A percentile compares a stretch with the other conserved stretches of the same genome.
phyloP scores from a whole-genome alignment of 2,888 invertebrate genomes.

The Hanleya hanleyi region DNA sequence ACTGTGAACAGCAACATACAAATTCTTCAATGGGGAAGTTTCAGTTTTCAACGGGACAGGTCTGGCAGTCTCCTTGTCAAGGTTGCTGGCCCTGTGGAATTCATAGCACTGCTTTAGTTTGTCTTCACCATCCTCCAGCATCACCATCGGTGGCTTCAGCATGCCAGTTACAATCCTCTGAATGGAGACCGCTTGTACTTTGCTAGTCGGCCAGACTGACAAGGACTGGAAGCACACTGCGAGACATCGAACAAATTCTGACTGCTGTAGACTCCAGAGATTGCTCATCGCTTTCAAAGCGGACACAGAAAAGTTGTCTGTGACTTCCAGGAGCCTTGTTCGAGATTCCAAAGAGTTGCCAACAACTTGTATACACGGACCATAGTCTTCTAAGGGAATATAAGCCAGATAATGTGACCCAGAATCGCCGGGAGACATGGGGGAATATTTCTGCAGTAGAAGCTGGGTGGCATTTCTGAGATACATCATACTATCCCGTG shows the following conservation, averaged over 20 bases:
- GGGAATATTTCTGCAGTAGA: constrained; percentile 40
- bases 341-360: constrained; percentile 29
- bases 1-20: constrained; percentile 62
- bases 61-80: not conserved
- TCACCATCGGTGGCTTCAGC: not conserved
- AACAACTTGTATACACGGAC: constrained; percentile 51
- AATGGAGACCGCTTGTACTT: not conserved
- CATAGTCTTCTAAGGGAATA: constrained; percentile 59
- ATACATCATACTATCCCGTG: constrained; percentile 45
- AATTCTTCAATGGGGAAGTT: constrained; percentile 12
- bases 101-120: not conserved
- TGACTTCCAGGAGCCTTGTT: constrained; percentile 42
- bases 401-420: constrained; percentile 48
- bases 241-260: constrained; percentile 56
- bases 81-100: not conserved
- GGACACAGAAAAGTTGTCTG: constrained; percentile 62
- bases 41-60: not conserved
- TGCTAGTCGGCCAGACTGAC: not conserved
- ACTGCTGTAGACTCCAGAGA: constrained; percentile 53
- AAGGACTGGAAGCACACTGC: constrained; percentile 36
- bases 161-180: not conserved
- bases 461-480: constrained; percentile 44
- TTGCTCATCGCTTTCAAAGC: constrained; percentile 60
- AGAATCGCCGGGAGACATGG: constrained; percentile 37
- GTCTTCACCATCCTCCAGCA: not conserved